These are phyloP conservation scores for Paragorgia papillata DNA, from an alignment of 92 coral and sea anemone genomes.

Conservation along the genomic window DNA sequence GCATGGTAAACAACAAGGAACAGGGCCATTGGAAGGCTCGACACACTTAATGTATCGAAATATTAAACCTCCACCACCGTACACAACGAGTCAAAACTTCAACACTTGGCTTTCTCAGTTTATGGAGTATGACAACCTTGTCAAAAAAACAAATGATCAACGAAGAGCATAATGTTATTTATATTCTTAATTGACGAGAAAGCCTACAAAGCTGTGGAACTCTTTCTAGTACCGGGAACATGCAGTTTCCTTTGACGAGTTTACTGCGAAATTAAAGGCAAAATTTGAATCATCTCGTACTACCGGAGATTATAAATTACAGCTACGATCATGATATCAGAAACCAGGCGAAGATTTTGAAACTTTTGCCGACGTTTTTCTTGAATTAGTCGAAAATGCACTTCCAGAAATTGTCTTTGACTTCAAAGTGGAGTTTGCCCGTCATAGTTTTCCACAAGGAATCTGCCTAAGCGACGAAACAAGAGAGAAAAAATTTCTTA, in stretches of 20 bases:
- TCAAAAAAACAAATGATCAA: background rate
- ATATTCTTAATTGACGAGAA: background rate
- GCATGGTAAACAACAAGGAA: background rate
- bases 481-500: conserved; percentile 3
- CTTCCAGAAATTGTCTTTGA: conserved; percentile 55
- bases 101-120: conserved; percentile 1
- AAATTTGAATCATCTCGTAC: conserved; percentile 56
- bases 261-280: too few relatives aligned
- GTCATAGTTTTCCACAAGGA: conserved; percentile 47
- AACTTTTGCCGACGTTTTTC: conserved; percentile 46
- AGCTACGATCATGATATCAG: conserved; percentile 25
- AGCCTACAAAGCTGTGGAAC: conserved; percentile 4
- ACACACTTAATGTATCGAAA: background rate
- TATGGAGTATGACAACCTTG: conserved; percentile 1
- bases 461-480: background rate
- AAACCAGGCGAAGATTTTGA: conserved; percentile 48
- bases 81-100: background rate
- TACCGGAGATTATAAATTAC: conserved; percentile 52
- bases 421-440: conserved; percentile 53
- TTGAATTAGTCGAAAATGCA: conserved; percentile 62
- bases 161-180: too few relatives aligned
- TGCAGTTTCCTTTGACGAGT: too few relatives aligned
- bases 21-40: background rate
- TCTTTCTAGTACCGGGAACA: background rate
- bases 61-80: conserved; percentile 4